phyloP scores from a whole-genome alignment of 2,797 vertebrate genomes.

The Pteronotus mesoamericanus region DNA sequence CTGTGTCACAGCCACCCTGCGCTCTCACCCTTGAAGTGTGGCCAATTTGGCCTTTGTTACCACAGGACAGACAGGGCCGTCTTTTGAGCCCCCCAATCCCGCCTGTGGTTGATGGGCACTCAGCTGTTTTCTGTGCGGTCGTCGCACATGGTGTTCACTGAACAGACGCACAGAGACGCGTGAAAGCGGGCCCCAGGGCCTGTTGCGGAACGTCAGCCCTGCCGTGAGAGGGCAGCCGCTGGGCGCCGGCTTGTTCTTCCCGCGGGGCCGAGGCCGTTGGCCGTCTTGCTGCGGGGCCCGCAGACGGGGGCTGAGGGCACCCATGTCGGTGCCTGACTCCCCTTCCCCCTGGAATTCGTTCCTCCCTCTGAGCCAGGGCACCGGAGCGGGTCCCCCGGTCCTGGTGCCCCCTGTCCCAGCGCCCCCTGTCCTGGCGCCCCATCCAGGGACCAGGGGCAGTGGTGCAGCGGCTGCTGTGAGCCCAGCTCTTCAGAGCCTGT shows the following conservation, averaged over 20 bases:
- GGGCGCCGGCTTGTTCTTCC: no score
- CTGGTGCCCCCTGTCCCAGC: not conserved
- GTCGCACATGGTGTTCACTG: fast-evolving
- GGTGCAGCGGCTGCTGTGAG: fast-evolving
- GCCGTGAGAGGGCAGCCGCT: no score
- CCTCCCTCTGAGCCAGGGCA: not conserved
- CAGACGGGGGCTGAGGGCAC: not conserved
- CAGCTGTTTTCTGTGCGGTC: not conserved
- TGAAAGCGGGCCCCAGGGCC: not conserved
- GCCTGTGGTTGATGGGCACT: not conserved
- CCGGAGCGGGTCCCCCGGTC: not conserved
- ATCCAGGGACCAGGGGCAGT: not conserved
- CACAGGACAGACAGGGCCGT: not conserved
- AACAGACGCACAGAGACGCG: no score
- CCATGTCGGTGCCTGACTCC: fast-evolving
- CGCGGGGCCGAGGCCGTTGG: not conserved
- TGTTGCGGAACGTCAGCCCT: not conserved
- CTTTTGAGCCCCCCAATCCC: not conserved
- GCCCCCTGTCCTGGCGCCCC: not conserved
- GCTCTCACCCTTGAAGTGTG: not conserved
- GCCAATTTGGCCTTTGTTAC: not conserved
- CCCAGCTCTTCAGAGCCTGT: not conserved
- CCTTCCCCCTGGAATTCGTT: not conserved
- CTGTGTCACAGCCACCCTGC: not conserved
- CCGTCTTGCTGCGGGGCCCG: not conserved